phyloP scores from a whole-genome alignment of 1,140 invertebrate genomes.

The Caerostris darwini region DNA sequence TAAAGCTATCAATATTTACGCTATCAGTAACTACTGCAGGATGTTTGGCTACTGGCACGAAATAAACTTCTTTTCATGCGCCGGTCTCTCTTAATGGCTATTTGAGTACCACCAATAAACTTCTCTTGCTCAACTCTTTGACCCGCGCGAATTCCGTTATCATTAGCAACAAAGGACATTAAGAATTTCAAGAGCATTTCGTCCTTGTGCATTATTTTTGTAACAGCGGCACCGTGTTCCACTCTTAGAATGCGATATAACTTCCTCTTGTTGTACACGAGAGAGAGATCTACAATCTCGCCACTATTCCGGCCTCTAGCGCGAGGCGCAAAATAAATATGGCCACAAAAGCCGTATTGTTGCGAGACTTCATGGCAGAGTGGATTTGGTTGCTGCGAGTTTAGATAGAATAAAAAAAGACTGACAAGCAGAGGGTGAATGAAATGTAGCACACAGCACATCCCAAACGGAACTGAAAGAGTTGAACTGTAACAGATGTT shows the following conservation, averaged over 20 bases:
- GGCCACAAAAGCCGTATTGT: conserved; percentile 39
- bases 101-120: not conserved
- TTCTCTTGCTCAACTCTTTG: not conserved
- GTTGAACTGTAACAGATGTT: conserved; percentile 57
- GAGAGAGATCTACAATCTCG: conserved; percentile 6
- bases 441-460: conserved; percentile 14
- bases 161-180: conserved; percentile 1
- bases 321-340: conserved; percentile 31
- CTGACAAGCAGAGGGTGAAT: conserved; percentile 34
- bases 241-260: not conserved
- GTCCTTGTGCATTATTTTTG: conserved; percentile 15
- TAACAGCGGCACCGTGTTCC: not conserved
- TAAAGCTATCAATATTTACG: not conserved
- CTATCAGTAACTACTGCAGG: not conserved
- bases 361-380: not conserved
- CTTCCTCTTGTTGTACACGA: not conserved
- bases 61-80: not conserved
- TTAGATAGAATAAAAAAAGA: not conserved
- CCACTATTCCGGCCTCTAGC: conserved; percentile 9
- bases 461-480: conserved; percentile 50
- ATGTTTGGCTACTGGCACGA: not conserved
- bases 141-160: not conserved
- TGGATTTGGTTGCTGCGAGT: not conserved
- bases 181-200: conserved; percentile 3
- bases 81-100: not conserved